Evolutionary conservation across 2,888 invertebrate species (phyloP).

Genomic region (Serrognathus titanus): DNA sequence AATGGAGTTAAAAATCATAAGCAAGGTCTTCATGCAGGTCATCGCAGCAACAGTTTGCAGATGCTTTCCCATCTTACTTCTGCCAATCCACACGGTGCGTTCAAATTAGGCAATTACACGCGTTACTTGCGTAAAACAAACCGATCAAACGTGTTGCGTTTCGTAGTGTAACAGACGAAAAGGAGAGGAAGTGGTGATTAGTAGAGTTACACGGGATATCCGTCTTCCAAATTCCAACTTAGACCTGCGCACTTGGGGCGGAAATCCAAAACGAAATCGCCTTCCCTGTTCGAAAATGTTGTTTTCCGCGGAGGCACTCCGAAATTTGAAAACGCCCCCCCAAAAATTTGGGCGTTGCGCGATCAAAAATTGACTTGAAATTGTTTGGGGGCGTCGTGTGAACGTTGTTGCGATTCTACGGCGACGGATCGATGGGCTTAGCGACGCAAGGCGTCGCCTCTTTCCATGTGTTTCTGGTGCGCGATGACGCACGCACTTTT

Average conservation of each 20-base stretch:
- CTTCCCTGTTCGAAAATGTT: neutral
- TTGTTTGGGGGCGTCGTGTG: neutral
- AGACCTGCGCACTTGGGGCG: neutral
- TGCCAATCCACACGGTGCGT: neutral
- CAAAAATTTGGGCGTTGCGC: neutral
- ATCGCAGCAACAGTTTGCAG: constrained; percentile 71
- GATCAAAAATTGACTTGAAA: neutral
- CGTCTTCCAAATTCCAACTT: neutral
- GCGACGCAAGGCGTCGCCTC: constrained; percentile 20
- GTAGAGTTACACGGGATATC: constrained; percentile 1
- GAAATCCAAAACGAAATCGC: neutral
- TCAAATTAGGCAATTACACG: too few relatives aligned
- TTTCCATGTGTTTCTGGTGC: constrained; percentile 17
- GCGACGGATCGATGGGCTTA: constrained; percentile 11
- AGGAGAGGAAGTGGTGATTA: neutral
- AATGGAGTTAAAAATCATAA: constrained; percentile 75
- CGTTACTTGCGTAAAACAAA: neutral
- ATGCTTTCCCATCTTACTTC: constrained; percentile 62
- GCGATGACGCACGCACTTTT: too few relatives aligned
- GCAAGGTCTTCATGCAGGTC: constrained; percentile 72
- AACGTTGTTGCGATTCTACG: constrained; percentile 3
- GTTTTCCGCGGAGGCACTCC: neutral
- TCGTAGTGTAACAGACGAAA: neutral
- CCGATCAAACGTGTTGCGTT: neutral
- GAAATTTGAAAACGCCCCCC: neutral